Conservation (phyloP, 2,888 invertebrate species). For the Rhagophthalmus giganteus region DNA sequence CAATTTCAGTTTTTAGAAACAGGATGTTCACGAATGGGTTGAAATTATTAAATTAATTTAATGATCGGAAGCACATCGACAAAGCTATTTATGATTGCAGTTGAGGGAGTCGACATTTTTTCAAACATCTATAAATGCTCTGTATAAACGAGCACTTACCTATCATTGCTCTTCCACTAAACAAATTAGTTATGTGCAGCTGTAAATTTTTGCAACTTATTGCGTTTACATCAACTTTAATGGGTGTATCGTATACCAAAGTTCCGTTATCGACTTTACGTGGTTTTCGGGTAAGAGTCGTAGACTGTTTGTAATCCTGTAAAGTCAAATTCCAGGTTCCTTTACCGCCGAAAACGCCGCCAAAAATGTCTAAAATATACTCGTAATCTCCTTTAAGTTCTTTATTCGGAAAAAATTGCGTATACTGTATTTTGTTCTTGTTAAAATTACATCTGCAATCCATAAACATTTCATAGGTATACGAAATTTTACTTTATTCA, state of each 20-base stretch:
- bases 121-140: neutral
- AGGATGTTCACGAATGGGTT: too few relatives aligned
- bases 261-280: conserved; percentile 49
- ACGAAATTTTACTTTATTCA: neutral
- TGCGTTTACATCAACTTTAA: conserved; percentile 71
- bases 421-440: conserved; percentile 69
- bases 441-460: conserved; percentile 65
- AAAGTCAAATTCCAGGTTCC: conserved; percentile 78
- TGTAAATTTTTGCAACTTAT: conserved; percentile 77
- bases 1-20: too few relatives aligned
- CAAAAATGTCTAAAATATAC: conserved; percentile 65
- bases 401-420: conserved; percentile 84
- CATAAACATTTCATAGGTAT: neutral
- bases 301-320: conserved; percentile 68
- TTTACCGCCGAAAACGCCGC: conserved; percentile 63
- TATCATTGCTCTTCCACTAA: conserved; percentile 67
- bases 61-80: too few relatives aligned
- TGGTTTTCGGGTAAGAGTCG: conserved; percentile 63
- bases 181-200: conserved; percentile 74
- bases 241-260: conserved; percentile 44
- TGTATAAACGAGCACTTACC: conserved; percentile 53
- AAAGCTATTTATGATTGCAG: too few relatives aligned
- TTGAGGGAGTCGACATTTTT: too few relatives aligned
- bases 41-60: too few relatives aligned
- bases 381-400: conserved; percentile 70